A percentile compares a stretch with the other conserved stretches of the same genome.
Evolutionary conservation across 2,888 invertebrate species (phyloP).

Genomic region (Diloba caeruleocephala): DNA sequence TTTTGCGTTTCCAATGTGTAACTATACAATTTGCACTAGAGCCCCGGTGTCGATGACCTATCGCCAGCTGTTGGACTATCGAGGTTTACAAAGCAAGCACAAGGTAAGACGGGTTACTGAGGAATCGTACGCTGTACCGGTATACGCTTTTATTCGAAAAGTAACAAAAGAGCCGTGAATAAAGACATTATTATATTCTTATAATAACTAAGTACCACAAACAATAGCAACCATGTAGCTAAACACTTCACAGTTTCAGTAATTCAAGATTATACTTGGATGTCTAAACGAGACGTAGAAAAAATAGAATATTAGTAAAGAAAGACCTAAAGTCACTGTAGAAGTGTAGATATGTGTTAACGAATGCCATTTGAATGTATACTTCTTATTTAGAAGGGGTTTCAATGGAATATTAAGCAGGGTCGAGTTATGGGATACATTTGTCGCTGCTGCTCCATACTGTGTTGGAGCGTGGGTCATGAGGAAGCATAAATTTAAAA

Average conservation of each 20-base stretch:
- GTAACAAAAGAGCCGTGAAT: constrained; percentile 85
- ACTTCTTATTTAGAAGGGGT: constrained; percentile 65
- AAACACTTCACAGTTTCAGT: constrained; percentile 50
- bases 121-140: constrained; percentile 79
- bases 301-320: constrained; percentile 45
- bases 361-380: constrained; percentile 64
- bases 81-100: constrained; percentile 73
- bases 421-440: constrained; percentile 66
- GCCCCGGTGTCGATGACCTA: constrained; percentile 81
- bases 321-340: constrained; percentile 49
- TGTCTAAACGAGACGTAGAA: constrained; percentile 30
- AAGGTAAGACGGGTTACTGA: constrained; percentile 76
- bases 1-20: constrained; percentile 80
- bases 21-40: constrained; percentile 86
- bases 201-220: constrained; percentile 71
- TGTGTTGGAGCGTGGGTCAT: constrained; percentile 78
- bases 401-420: constrained; percentile 76
- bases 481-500: constrained; percentile 87
- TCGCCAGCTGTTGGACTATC: constrained; percentile 86
- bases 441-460: constrained; percentile 62
- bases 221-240: constrained; percentile 59
- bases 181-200: constrained; percentile 83
- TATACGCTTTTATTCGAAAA: constrained; percentile 78
- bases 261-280: constrained; percentile 40
- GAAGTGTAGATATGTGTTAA: constrained; percentile 51